Conservation (phyloP, 2,113 vertebrate species). For the Hippocampus guttulatus region DNA sequence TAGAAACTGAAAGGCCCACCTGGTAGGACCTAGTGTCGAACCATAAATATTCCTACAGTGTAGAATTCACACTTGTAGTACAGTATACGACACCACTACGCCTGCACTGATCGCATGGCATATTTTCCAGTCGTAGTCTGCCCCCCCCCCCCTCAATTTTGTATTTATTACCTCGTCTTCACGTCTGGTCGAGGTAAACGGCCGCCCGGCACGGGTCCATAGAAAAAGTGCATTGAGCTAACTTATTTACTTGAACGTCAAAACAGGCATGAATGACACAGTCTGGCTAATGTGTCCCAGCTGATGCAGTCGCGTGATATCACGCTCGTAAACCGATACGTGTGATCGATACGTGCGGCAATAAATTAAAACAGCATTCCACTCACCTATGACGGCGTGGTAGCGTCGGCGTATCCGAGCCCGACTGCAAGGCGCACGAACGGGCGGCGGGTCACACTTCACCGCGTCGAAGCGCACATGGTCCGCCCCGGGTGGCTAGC, state of each 20-base stretch:
- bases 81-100: neutral
- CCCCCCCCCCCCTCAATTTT: neutral
- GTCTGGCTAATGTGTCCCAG: neutral
- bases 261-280: neutral
- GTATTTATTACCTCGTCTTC: neutral
- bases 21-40: no score
- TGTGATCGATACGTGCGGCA: neutral
- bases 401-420: constrained; percentile 59
- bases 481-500: neutral
- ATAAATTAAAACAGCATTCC: neutral
- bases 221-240: neutral
- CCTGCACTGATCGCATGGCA: neutral
- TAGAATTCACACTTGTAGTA: neutral
- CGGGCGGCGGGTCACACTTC: constrained; percentile 30
- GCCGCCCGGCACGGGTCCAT: neutral
- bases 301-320: neutral
- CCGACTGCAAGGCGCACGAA: constrained; percentile 22
- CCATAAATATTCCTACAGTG: neutral
- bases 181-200: neutral
- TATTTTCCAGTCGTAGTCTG: neutral
- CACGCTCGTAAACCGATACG: neutral
- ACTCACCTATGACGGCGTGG: constrained; percentile 63
- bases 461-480: constrained; percentile 64
- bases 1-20: neutral
- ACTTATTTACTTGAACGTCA: neutral